phyloP scores from a whole-genome alignment of 2,888 invertebrate species.

The Aphrophora alni region DNA sequence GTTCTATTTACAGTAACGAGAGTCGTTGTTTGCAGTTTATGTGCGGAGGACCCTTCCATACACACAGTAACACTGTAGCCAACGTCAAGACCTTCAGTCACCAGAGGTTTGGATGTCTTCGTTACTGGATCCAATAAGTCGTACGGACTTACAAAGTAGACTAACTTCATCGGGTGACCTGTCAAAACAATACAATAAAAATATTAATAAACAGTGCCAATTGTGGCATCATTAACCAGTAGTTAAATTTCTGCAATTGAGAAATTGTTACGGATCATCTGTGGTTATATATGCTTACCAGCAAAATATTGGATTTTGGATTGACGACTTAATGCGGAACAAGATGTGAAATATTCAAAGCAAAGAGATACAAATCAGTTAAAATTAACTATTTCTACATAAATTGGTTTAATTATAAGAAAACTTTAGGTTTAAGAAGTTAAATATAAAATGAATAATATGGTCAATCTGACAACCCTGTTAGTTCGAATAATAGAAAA shows the following conservation, averaged over 20 bases:
- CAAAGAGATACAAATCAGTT: too few relatives aligned
- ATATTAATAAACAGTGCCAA: conserved; percentile 16
- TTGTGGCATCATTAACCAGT: neutral
- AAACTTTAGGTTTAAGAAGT: too few relatives aligned
- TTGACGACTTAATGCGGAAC: too few relatives aligned
- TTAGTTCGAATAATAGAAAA: too few relatives aligned
- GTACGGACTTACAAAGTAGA: conserved; percentile 93
- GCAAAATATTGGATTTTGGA: too few relatives aligned
- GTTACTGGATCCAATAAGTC: conserved; percentile 82
- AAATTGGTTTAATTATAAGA: too few relatives aligned
- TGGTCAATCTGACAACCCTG: too few relatives aligned
- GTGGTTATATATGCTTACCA: too few relatives aligned
- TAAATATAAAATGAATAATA: too few relatives aligned
- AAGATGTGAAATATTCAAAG: too few relatives aligned
- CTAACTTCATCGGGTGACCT: conserved; percentile 93
- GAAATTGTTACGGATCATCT: too few relatives aligned
- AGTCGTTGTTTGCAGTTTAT: conserved; percentile 79
- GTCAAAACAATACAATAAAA: conserved; percentile 49
- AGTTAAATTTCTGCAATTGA: neutral
- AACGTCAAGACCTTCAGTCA: conserved; percentile 70
- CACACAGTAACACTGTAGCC: conserved; percentile 90
- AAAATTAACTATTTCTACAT: too few relatives aligned
- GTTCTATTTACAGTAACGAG: conserved; percentile 74
- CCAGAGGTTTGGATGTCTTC: conserved; percentile 75
- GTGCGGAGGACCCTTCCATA: conserved; percentile 85